Evolutionary conservation across 2,797 vertebrate genomes (phyloP).

Genomic region (Euthynnus affinis): DNA sequence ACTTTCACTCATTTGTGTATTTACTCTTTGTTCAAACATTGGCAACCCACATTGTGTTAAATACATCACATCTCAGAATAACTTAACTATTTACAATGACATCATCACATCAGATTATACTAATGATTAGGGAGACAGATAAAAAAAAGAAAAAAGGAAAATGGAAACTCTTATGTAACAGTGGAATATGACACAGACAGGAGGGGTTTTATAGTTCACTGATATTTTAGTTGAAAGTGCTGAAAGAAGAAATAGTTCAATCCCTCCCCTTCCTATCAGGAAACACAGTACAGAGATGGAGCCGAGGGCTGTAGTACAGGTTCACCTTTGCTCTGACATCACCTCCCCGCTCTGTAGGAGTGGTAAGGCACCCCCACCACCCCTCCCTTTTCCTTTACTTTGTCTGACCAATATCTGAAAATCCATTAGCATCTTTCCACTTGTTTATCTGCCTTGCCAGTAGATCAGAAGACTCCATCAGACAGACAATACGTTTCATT

Average conservation of each 20-base stretch:
- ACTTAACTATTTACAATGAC: constrained; percentile 7
- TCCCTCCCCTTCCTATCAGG: constrained; percentile 64
- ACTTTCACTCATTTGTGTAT: background rate
- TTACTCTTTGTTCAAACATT: background rate
- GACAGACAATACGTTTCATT: constrained; percentile 49
- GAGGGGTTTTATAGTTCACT: background rate
- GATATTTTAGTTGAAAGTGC: constrained; percentile 15
- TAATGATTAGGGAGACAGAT: background rate
- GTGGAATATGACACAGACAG: background rate
- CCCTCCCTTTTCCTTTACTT: constrained; percentile 23
- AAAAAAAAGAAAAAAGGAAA: constrained; percentile 26
- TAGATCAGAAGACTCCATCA: constrained; percentile 33
- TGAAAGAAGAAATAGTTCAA: constrained; percentile 37
- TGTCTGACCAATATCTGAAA: constrained; percentile 48
- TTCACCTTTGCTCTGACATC: constrained; percentile 52
- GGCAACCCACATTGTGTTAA: background rate
- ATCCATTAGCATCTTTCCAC: constrained; percentile 59
- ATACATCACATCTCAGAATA: background rate
- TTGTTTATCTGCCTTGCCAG: constrained; percentile 50
- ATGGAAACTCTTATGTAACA: background rate
- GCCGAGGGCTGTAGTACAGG: constrained; percentile 38
- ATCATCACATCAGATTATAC: background rate
- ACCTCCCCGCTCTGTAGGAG: background rate
- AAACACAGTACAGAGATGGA: constrained; percentile 54
- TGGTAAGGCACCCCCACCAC: background rate